Evolutionary conservation across 1,140 invertebrate genomes (phyloP), one percentile per base, ranked within the genome.

Genomic region (Hetaerina americana): DNA sequence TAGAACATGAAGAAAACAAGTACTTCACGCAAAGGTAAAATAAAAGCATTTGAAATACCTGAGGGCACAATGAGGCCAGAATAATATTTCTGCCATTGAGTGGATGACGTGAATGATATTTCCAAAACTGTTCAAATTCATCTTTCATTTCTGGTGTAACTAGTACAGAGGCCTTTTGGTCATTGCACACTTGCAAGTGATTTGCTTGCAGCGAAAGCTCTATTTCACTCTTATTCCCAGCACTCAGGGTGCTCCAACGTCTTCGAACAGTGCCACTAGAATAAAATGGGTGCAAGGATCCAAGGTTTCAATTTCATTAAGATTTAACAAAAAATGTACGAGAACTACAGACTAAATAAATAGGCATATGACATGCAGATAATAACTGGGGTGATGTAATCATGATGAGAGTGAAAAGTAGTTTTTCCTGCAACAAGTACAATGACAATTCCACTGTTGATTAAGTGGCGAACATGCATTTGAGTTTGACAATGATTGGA

Each of bases 31-130:
- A 26, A 22, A 27, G 12, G 6, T 28, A 29, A 12, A 66, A n/a
- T 18, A 24, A 0, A 69, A 12, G 26, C 27, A n/a, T 12, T 57
- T n/a, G 22, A 57, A 73, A 76, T 81, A 92, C 90, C 80, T 93
- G 87, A 18, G 94, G 93, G 82, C 92, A 95, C 76, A 96, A 87
- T 70, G 91, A 92, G 27, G 88, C 83, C 26, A 97, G 77, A 75
- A 97, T 94, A 70, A 88, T 82, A 81, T 96, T 90, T 75, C 94
- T 84, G 3, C 85, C 93, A 75, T 82, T 83, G 29, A 96, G 79
- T 10, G 89, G 89, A 70, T 85, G 79, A 29, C 83, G 76, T 74
- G 82, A 75, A 81, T 92, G 85, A 24, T 84, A 82, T 2, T 84
- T 75, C 94, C 94, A 96, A 84, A 91, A 96, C 25, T 84, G 80